phyloP scores from a whole-genome alignment of 2,888 invertebrate genomes.

The Coenonympha glycerion region DNA sequence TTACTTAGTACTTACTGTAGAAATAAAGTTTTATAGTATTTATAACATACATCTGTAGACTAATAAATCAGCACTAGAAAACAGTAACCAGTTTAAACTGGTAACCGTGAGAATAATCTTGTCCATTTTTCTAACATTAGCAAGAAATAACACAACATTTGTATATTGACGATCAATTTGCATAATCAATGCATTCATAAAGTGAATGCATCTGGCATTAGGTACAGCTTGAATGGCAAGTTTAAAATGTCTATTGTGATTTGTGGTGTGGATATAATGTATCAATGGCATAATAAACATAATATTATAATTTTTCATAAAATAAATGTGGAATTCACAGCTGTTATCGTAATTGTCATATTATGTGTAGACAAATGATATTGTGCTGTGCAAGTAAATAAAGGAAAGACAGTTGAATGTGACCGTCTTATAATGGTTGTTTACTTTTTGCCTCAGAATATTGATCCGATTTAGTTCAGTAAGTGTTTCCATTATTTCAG shows the following conservation, averaged over 20 bases:
- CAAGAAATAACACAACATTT: background rate
- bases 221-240: background rate
- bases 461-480: background rate
- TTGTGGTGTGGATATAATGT: background rate
- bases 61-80: background rate
- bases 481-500: no score
- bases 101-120: background rate
- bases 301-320: no score
- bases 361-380: no score
- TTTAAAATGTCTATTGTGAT: background rate
- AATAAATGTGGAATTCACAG: no score
- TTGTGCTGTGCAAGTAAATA: no score
- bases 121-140: background rate
- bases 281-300: background rate
- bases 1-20: no score
- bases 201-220: background rate
- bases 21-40: no score
- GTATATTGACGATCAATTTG: background rate
- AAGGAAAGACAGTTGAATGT: no score
- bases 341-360: no score
- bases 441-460: slow-evolving; percentile 3
- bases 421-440: background rate
- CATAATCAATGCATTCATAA: background rate
- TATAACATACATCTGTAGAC: no score
- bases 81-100: background rate